phyloP scores from a whole-genome alignment of 2,797 vertebrate genomes.

The Eutrigla gurnardus region DNA sequence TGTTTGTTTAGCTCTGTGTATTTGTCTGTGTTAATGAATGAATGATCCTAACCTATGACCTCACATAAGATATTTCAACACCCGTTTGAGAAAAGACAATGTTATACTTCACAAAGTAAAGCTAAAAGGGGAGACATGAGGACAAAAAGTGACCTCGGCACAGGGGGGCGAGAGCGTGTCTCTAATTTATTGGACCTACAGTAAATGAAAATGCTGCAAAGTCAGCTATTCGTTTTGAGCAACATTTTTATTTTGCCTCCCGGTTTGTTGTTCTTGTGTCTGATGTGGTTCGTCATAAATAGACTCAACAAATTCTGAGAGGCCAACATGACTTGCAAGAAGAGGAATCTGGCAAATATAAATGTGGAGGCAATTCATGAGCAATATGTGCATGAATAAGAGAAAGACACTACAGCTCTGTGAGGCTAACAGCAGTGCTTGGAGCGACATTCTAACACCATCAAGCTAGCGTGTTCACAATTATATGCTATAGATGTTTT shows the following conservation, averaged over 20 bases:
- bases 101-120: constrained; percentile 52
- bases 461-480: neutral
- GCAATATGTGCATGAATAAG: neutral
- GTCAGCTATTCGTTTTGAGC: neutral
- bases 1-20: constrained; percentile 72
- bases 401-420: neutral
- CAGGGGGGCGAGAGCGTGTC: neutral
- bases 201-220: constrained; percentile 13
- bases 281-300: neutral
- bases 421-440: neutral
- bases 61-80: constrained; percentile 43
- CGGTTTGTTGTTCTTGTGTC: neutral
- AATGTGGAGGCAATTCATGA: neutral
- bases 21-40: constrained; percentile 75
- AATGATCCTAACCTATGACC: constrained; percentile 79
- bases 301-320: neutral
- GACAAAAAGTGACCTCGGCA: constrained; percentile 50
- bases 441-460: neutral
- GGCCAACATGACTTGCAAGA: neutral
- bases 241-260: neutral
- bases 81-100: constrained; percentile 44
- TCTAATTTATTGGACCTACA: constrained; percentile 29
- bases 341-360: neutral
- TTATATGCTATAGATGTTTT: neutral
- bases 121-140: constrained; percentile 45